Base-by-base conservation (phyloP, 2,888 invertebrate genomes). In the Drosophila tanythrix region DNA sequence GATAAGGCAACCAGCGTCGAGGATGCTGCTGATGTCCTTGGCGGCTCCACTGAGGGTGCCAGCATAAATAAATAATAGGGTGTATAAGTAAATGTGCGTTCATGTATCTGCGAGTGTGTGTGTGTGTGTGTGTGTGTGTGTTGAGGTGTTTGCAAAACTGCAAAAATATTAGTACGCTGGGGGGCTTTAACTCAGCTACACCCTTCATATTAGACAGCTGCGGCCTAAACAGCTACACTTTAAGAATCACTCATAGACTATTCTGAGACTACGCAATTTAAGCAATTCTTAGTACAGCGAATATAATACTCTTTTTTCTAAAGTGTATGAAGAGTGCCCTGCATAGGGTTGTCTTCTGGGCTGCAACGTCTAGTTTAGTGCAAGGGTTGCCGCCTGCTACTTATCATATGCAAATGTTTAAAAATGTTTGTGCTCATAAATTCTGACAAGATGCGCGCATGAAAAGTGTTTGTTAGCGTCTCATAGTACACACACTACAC, bases 371-470 rank as follows among this genome's bases (percentile, higher is more conserved):
- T 58, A 31, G 35, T 11, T 21, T 27, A 35, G 18, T 38, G 4
- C 8, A 50, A 68, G 58, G 58, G 70, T 61, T 64, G 65, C 48
- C 51, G 67, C 69, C 67, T 62, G 63, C 71, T 70, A 70, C 83
- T 88, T 80, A 86, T 76, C 78, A 68, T 70, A 80, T 88, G 86
- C 77, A 88, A 89, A 89, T 88, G 77, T 72, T 77, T 80, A 35
- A 63, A 72, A 76, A 74, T 81, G 71, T 73, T 84, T 77, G 65
- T 61, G 64, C 71, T 70, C 81, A 82, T 77, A 85, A 83, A 82
- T 68, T 80, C 69, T 31, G 50, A 68, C 76, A 69, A 82, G 67
- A 43, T 57, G 50, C 71, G 70, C 55, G 55, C 46, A 56, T 66
- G 62, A 74, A 70, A 59, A 76, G 71, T 76, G 82, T 74, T 68